Conservation (phyloP, 1,140 invertebrate species). For the Manduca sexta region DNA sequence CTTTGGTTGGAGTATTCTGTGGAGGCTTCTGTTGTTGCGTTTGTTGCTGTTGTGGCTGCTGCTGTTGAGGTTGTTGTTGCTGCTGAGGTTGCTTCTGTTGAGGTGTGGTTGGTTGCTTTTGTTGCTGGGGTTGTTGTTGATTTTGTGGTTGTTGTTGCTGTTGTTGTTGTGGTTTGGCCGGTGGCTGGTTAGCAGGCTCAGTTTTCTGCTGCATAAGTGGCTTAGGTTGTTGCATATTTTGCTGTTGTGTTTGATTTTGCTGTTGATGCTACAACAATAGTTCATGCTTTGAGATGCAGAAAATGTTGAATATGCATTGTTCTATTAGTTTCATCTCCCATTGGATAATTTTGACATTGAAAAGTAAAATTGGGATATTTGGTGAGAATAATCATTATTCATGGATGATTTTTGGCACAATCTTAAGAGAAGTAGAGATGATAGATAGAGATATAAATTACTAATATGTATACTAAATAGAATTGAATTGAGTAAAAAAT, state of each 20-base stretch:
- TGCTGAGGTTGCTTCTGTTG: conserved; percentile 10
- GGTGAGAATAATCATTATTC: no score
- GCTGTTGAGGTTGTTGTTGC: conserved; percentile 20
- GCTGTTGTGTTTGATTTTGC: conserved; percentile 10
- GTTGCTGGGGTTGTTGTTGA: conserved; percentile 11
- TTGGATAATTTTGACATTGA: no score
- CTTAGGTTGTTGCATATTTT: conserved; percentile 15
- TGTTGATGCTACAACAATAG: conserved; percentile 1
- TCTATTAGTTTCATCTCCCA: no score
- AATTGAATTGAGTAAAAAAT: no score
- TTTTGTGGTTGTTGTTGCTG: conserved; percentile 22
- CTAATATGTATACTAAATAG: no score
- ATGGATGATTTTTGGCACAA: no score
- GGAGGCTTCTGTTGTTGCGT: conserved; percentile 25
- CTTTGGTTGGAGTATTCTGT: conserved; percentile 23
- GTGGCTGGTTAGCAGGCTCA: neutral
- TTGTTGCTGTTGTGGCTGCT: conserved; percentile 20
- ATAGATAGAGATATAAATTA: no score
- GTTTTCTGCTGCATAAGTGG: neutral
- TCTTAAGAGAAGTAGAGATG: no score
- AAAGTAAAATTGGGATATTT: no score
- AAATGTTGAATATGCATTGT: no score
- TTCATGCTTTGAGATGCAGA: no score
- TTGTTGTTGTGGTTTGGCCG: conserved; percentile 16
- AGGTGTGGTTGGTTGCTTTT: conserved; percentile 8